These are phyloP conservation scores for Ditylenchus dipsaci DNA, from an alignment of 1,140 invertebrate species.

Conservation along the genomic window DNA sequence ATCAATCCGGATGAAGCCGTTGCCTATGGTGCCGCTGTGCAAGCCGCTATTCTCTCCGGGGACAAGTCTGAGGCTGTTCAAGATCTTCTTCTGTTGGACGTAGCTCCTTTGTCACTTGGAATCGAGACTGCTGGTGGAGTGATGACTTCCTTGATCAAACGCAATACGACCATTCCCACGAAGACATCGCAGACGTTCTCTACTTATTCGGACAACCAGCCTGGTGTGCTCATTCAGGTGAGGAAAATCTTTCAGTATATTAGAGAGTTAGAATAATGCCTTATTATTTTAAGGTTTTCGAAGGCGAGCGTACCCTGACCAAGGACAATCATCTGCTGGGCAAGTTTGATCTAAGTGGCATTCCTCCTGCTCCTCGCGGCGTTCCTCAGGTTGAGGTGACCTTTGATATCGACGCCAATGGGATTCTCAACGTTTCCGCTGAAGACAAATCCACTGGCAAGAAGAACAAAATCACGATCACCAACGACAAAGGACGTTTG, in stretches of 20 bases:
- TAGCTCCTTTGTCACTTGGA: slow-evolving; percentile 86
- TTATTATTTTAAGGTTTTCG: slow-evolving; percentile 60
- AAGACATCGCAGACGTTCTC: slow-evolving; percentile 91
- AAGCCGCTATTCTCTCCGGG: slow-evolving; percentile 83
- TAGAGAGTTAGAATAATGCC: slow-evolving; percentile 61
- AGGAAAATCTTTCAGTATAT: slow-evolving; percentile 70
- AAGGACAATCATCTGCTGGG: slow-evolving; percentile 66
- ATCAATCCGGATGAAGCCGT: slow-evolving; percentile 62
- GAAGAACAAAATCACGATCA: slow-evolving; percentile 94
- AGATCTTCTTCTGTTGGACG: slow-evolving; percentile 83
- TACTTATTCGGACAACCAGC: slow-evolving; percentile 10
- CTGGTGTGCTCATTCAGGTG: slow-evolving; percentile 13
- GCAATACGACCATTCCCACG: slow-evolving; percentile 90
- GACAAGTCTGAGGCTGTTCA: slow-evolving; percentile 84
- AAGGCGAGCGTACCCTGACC: slow-evolving; percentile 67
- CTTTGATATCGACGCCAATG: slow-evolving; percentile 69
- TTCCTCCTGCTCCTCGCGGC: slow-evolving; percentile 66
- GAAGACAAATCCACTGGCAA: slow-evolving; percentile 75
- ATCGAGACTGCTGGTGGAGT: slow-evolving; percentile 96
- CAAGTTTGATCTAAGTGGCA: slow-evolving; percentile 65
- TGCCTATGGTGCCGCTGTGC: slow-evolving; percentile 61
- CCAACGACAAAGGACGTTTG: slow-evolving; percentile 91
- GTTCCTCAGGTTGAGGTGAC: slow-evolving; percentile 65
- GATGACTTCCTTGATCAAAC: slow-evolving; percentile 88
- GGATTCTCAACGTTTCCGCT: slow-evolving; percentile 61